Conservation (phyloP, 2,113 vertebrate species). For the Puffinus mauretanicus region DNA sequence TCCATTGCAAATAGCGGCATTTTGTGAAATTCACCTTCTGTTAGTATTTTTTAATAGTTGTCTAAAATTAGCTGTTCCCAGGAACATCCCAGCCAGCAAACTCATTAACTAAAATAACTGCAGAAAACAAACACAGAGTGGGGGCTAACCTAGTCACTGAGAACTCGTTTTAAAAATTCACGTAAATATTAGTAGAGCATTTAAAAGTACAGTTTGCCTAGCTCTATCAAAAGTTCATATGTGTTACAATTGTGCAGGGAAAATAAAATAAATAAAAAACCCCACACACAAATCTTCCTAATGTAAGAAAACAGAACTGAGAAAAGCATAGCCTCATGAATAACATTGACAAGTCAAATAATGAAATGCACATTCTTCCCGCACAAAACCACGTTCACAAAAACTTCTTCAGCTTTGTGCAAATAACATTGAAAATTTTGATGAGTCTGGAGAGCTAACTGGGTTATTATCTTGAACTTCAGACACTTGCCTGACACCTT, state of each 20-base stretch:
- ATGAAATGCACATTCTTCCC: background rate
- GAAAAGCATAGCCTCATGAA: background rate
- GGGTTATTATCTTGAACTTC: background rate
- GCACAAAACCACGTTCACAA: background rate
- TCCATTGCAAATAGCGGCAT: conserved; percentile 48
- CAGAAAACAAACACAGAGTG: conserved; percentile 39
- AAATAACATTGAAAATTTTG: background rate
- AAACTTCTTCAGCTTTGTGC: background rate
- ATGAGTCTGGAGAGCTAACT: background rate
- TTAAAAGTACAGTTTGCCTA: background rate
- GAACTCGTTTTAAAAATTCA: background rate
- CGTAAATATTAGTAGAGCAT: background rate
- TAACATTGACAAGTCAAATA: background rate
- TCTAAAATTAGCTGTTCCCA: conserved; percentile 54
- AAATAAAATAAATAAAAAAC: background rate
- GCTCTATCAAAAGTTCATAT: background rate
- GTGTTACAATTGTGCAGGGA: background rate
- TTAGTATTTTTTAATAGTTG: conserved; percentile 58
- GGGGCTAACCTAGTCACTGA: background rate
- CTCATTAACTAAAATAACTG: conserved; percentile 56
- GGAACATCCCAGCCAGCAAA: conserved; percentile 38
- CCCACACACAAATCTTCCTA: background rate
- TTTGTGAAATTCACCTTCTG: conserved; percentile 66
- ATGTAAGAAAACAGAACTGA: background rate
- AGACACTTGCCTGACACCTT: background rate